Evolutionary conservation across 2,797 vertebrate genomes (phyloP), one percentile per base, ranked within the genome.

Genomic region (Chloroceryle amazona): DNA sequence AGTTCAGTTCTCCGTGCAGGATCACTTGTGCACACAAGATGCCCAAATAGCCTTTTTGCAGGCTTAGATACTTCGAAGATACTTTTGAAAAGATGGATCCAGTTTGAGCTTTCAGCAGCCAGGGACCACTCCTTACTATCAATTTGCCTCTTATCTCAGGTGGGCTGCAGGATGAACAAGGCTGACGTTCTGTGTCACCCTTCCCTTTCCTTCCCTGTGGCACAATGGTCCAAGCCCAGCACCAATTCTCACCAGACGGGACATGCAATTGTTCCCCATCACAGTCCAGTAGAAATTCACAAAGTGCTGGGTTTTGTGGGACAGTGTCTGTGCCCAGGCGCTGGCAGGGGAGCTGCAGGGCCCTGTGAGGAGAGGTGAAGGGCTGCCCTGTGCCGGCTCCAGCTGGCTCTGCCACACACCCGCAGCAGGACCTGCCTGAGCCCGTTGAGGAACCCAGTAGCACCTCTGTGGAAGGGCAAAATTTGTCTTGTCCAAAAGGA

Each of bases 371-470:
- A 22, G 28, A 28, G 57, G 33, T 26, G 7, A 21, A 63, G 74
- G 63, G 54, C 80, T 54, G 55, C 28, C 63, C 68, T 4, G 3
- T 1, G 19, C 61, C 7, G 0, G 16, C 29, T 41, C 58, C 58
- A 1, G 26, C 58, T 10, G 0, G 21, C 18, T 44, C 65, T 16
- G 1, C 23, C 4, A 9, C 28, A 44, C 33, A 49, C 37, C 41
- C 9, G 1, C 66, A 44, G 68, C 63, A 51, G 61, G n/a, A 23
- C 47, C n/a, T 2, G 1, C 2, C 47, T 11, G 33, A 66, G 41
- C 37, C 57, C 28, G 2, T 1, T 0, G 0, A 21, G 54, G 28
- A 57, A 51, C 35, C 13, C 8, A 4, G 4, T 3, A 10, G 21
- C 19, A 13, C 72, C 51, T 33, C 51, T 44, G 31, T 7, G 28